Evolutionary conservation across 1,140 invertebrate species (phyloP).

Genomic region (Nephotettix cincticeps): DNA sequence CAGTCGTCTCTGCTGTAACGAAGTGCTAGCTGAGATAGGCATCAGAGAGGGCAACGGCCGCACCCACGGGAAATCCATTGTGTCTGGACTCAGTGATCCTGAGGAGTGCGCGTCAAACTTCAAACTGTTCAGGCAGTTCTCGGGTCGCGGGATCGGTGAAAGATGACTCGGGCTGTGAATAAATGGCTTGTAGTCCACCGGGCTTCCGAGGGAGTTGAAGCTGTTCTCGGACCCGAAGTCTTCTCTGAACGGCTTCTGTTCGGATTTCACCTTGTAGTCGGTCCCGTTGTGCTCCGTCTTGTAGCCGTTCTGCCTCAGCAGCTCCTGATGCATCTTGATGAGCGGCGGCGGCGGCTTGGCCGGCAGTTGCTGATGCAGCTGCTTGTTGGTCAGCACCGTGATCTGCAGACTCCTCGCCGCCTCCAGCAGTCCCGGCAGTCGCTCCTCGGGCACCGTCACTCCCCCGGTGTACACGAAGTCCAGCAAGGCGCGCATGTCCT

Average conservation of each 20-base stretch:
- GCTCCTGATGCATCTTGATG: conserved; percentile 22
- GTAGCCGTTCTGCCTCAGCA: background rate
- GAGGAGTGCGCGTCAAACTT: background rate
- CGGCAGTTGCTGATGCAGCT: conserved; percentile 27
- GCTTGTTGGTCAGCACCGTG: conserved; percentile 50
- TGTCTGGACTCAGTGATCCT: background rate
- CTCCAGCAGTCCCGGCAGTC: conserved; percentile 54
- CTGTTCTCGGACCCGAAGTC: background rate
- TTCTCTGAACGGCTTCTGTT: background rate
- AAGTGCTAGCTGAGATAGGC: conserved; percentile 7
- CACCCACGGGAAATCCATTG: conserved; percentile 14
- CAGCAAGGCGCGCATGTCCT: conserved; percentile 56
- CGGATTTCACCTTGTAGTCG: background rate
- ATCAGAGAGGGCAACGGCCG: conserved; percentile 25
- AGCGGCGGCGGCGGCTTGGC: conserved; percentile 9
- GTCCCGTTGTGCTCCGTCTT: background rate
- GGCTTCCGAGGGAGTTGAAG: background rate
- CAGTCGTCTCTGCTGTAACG: background rate
- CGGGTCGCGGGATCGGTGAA: background rate
- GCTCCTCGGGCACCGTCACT: conserved; percentile 54
- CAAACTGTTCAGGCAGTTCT: background rate
- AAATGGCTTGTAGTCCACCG: background rate
- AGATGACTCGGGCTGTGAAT: background rate
- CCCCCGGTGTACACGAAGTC: conserved; percentile 62
- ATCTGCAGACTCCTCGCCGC: conserved; percentile 58